Percentiles rank a stretch among this genome's conserved stretches.
phyloP scores from a whole-genome alignment of 2,888 invertebrate species.

The Steromphala cineraria region DNA sequence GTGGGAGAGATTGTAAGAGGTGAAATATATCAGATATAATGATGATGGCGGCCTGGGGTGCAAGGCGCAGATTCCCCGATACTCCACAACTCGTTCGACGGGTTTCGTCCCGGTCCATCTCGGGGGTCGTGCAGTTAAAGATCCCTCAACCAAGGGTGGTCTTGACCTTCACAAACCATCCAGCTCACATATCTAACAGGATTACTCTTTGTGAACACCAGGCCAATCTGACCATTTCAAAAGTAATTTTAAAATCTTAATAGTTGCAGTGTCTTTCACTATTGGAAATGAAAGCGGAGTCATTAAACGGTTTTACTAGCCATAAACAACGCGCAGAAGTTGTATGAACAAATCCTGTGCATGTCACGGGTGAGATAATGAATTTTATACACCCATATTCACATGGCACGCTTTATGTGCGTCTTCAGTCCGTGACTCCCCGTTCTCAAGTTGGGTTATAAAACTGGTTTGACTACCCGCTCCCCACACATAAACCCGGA shows the following conservation, averaged over 20 bases:
- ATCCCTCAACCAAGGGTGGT: constrained; percentile 2
- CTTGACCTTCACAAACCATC: neutral
- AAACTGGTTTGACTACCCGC: constrained; percentile 4
- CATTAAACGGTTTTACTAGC: neutral
- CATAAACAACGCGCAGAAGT: neutral
- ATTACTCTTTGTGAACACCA: neutral
- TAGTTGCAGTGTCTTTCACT: neutral
- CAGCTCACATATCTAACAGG: too few species aligned
- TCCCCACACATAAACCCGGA: neutral
- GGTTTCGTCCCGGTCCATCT: neutral
- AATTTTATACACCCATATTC: neutral
- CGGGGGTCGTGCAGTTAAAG: neutral
- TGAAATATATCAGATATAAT: constrained; percentile 7
- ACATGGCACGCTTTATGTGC: too few species aligned
- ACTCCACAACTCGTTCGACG: neutral
- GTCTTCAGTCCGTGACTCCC: too few species aligned
- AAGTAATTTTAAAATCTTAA: neutral
- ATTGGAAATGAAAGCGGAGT: neutral
- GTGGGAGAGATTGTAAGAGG: neutral
- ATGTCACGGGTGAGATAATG: neutral
- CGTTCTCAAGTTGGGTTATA: neutral
- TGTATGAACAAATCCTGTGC: neutral
- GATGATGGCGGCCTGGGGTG: neutral
- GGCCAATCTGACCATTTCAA: neutral
- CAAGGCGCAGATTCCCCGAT: constrained; percentile 1